Conservation (phyloP, 2,797 vertebrate species). For the Aratinga solstitialis region DNA sequence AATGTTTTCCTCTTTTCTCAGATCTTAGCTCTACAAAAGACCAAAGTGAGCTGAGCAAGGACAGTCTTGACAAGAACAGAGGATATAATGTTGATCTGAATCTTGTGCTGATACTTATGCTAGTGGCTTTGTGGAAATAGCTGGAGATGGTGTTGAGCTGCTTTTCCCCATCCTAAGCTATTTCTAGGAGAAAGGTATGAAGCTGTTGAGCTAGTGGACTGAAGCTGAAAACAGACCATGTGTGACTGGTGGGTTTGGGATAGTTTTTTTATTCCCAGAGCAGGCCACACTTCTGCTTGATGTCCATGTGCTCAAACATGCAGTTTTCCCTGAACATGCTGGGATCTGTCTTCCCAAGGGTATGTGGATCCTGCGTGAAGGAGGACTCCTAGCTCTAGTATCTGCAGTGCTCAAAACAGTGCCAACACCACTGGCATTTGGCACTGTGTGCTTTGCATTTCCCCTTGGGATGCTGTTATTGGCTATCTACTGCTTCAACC, state of each 20-base stretch:
- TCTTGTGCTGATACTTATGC: too few species aligned
- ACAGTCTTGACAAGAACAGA: not conserved
- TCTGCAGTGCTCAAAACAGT: not conserved
- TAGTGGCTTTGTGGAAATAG: not conserved
- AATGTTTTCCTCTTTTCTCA: not conserved
- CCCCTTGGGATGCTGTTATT: not conserved
- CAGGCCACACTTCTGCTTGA: accelerated
- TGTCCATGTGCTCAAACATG: not conserved
- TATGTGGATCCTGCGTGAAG: not conserved
- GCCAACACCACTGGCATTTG: accelerated
- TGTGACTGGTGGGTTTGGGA: not conserved
- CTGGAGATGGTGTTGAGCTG: not conserved
- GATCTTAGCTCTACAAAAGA: not conserved
- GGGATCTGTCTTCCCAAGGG: accelerated
- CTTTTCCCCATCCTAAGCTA: not conserved
- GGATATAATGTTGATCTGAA: accelerated
- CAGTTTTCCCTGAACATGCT: accelerated
- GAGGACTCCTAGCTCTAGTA: not conserved
- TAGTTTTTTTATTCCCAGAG: too few species aligned
- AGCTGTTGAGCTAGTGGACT: not conserved
- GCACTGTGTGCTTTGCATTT: not conserved
- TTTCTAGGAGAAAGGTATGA: not conserved
- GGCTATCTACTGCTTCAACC: not conserved
- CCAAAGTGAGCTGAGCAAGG: not conserved
- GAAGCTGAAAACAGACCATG: not conserved